phyloP scores from a whole-genome alignment of 2,888 invertebrate genomes.

The Ichneumoninae sp. region DNA sequence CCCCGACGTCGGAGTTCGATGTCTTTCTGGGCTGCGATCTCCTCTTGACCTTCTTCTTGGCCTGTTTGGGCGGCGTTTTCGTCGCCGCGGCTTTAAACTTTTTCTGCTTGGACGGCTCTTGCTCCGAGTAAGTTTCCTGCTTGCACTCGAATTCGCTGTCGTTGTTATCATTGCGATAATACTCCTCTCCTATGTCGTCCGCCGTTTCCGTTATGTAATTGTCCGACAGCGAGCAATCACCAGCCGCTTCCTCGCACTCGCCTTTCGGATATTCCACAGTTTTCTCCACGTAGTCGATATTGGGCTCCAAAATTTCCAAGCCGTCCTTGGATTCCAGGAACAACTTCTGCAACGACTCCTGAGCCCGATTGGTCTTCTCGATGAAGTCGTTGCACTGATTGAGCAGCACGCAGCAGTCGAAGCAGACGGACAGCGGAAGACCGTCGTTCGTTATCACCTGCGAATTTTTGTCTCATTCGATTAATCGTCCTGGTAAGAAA shows the following conservation, averaged over 20 bases:
- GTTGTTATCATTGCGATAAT: constrained; percentile 70
- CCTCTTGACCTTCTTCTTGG: constrained; percentile 75
- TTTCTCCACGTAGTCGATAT: constrained; percentile 74
- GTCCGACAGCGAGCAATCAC: constrained; percentile 71
- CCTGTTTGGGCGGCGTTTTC: constrained; percentile 68
- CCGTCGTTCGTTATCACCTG: constrained; percentile 81
- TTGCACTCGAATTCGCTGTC: constrained; percentile 62
- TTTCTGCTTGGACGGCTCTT: constrained; percentile 70
- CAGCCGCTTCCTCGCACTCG: constrained; percentile 67
- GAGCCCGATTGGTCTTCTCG: constrained; percentile 83
- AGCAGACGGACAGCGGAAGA: constrained; percentile 82
- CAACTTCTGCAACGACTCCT: constrained; percentile 80
- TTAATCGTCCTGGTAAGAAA: not conserved
- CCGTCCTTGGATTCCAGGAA: constrained; percentile 70
- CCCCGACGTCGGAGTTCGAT: constrained; percentile 58
- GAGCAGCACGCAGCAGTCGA: constrained; percentile 82
- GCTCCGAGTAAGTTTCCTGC: constrained; percentile 65
- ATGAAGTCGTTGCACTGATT: constrained; percentile 83
- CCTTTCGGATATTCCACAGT: constrained; percentile 73
- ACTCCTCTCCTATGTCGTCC: constrained; percentile 63
- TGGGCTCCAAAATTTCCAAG: constrained; percentile 64
- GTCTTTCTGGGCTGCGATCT: constrained; percentile 68
- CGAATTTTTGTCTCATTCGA: constrained; percentile 23
- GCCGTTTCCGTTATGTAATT: constrained; percentile 68
- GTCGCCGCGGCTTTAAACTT: constrained; percentile 74